Percentiles rank a stretch among this genome's conserved stretches.
These are phyloP conservation scores for Drosophila obscura DNA, from an alignment of 1,140 invertebrate genomes.

Conservation along the genomic window DNA sequence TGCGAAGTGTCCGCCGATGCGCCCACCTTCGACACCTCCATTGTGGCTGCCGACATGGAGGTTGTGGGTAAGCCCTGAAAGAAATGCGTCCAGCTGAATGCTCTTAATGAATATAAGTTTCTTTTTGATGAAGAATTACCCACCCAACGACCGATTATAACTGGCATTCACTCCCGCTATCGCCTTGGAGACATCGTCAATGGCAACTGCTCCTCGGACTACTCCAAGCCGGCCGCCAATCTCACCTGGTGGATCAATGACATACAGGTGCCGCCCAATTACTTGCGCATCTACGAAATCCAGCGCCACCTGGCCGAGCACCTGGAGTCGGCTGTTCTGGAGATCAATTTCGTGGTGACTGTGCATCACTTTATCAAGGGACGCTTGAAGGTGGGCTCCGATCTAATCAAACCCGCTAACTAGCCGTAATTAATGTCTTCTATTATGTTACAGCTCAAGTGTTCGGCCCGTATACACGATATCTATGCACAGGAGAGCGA, in stretches of 20 bases:
- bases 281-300: conserved; percentile 68
- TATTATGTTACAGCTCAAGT: conserved; percentile 63
- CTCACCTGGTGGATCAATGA: conserved; percentile 94
- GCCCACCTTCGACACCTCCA: conserved; percentile 92
- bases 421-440: background rate
- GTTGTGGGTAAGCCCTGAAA: conserved; percentile 88
- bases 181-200: conserved; percentile 88
- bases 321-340: conserved; percentile 73
- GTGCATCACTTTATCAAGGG: conserved; percentile 85
- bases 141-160: conserved; percentile 88
- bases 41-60: conserved; percentile 88
- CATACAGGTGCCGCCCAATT: conserved; percentile 84
- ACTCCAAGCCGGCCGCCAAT: conserved; percentile 92
- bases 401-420: background rate
- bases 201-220: conserved; percentile 90
- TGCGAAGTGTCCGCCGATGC: conserved; percentile 94
- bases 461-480: conserved; percentile 76
- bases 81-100: background rate
- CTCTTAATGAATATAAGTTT: conserved; percentile 1
- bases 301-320: conserved; percentile 73
- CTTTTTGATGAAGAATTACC: conserved; percentile 87
- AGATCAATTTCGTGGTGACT: conserved; percentile 85
- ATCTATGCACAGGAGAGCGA: conserved; percentile 80
- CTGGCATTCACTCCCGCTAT: conserved; percentile 89
- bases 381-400: conserved; percentile 84